phyloP scores from a whole-genome alignment of 2,113 vertebrate genomes.

The Megaptera novaeangliae region DNA sequence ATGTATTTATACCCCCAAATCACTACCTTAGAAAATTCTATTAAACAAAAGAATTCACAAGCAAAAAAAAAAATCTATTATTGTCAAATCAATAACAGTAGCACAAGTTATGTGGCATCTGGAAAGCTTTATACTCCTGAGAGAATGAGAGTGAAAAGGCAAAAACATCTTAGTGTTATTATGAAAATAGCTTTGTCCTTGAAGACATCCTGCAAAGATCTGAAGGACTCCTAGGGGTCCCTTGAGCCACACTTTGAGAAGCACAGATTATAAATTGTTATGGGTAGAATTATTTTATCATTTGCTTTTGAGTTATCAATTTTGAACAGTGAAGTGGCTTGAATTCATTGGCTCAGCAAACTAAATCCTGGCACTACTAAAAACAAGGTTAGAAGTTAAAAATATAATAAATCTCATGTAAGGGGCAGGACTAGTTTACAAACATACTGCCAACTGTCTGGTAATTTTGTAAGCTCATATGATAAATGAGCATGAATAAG shows the following conservation, averaged over 20 bases:
- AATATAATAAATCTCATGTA: background rate
- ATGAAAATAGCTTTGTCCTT: background rate
- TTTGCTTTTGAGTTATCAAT: background rate
- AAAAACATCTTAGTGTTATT: background rate
- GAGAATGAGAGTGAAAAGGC: background rate
- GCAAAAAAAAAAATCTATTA: background rate
- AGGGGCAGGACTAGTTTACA: background rate
- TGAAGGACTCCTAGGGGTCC: background rate
- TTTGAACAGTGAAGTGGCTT: background rate
- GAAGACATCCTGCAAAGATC: background rate
- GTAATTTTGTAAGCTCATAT: background rate
- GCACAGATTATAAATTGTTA: background rate
- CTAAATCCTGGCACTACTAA: background rate
- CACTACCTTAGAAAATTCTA: background rate
- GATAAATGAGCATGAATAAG: background rate
- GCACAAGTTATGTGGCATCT: background rate
- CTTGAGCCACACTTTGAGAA: background rate
- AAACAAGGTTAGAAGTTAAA: constrained; percentile 12
- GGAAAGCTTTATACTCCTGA: background rate
- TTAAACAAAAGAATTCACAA: background rate
- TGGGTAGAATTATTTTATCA: background rate
- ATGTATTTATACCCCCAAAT: background rate
- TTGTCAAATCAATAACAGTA: constrained; percentile 3
- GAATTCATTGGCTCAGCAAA: background rate
- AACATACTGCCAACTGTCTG: background rate